These are phyloP conservation scores for Pristionchus pacificus DNA, from an alignment of 1,140 invertebrate species.

Conservation along the genomic window DNA sequence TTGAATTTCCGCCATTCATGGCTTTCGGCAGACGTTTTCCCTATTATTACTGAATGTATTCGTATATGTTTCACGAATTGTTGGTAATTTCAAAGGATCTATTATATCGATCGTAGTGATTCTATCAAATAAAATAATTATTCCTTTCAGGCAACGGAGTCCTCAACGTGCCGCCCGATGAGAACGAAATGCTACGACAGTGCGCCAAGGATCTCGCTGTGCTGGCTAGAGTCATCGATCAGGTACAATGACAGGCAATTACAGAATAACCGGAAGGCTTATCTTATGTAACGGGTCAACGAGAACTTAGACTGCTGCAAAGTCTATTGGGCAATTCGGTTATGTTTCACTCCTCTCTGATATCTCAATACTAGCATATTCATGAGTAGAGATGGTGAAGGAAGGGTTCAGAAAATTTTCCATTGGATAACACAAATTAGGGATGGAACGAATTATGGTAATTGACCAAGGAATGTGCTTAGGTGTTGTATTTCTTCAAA, in stretches of 20 bases:
- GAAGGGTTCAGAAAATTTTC: too few species aligned
- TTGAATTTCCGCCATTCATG: too few species aligned
- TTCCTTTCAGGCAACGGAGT: constrained; percentile 18
- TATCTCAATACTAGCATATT: too few species aligned
- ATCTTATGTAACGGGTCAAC: background rate
- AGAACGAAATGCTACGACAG: constrained; percentile 20
- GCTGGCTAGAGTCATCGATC: constrained; percentile 22
- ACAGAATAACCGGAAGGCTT: background rate
- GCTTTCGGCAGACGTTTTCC: too few species aligned
- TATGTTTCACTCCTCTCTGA: background rate
- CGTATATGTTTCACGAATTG: too few species aligned
- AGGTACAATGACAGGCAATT: constrained; percentile 3
- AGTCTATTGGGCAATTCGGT: background rate
- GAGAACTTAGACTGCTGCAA: background rate
- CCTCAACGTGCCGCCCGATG: constrained; percentile 29
- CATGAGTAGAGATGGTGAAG: too few species aligned
- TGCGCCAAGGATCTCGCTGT: constrained; percentile 21
- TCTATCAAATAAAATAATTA: background rate
- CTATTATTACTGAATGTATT: background rate
- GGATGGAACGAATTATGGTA: too few species aligned
- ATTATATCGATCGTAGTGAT: background rate
- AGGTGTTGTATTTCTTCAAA: too few species aligned
- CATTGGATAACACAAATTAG: too few species aligned
- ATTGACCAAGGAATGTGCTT: too few species aligned
- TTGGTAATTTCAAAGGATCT: background rate